These are phyloP conservation scores for Silurus aristotelis DNA, from an alignment of 2,797 vertebrate genomes.

Conservation along the genomic window DNA sequence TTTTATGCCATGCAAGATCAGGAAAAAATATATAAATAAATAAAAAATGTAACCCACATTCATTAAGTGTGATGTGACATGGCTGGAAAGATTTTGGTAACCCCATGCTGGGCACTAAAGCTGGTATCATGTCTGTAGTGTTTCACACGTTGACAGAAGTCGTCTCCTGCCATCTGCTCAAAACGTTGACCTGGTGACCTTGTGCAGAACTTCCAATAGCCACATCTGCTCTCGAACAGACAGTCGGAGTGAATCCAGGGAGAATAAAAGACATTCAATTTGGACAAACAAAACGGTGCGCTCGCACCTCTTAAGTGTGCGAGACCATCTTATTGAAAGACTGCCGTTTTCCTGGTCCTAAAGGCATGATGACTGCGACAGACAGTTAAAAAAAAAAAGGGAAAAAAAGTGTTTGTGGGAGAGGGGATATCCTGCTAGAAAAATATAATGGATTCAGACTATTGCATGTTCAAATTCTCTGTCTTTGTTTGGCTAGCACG, in stretches of 20 bases:
- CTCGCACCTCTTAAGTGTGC: constrained; percentile 24
- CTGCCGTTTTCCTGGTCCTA: constrained; percentile 26
- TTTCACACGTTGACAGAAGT: constrained; percentile 57
- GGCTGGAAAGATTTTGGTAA: constrained; percentile 32
- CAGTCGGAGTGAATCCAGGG: constrained; percentile 21
- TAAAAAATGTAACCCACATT: constrained; percentile 16
- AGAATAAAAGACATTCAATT: constrained; percentile 31
- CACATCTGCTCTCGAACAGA: constrained; percentile 58
- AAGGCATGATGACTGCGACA: constrained; percentile 18
- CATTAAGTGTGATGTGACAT: constrained; percentile 41
- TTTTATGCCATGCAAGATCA: neutral
- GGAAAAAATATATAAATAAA: neutral
- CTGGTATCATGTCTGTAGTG: constrained; percentile 54
- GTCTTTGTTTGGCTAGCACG: too few species aligned
- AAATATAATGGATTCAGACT: neutral
- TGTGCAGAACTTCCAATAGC: constrained; percentile 58
- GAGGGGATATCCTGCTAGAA: neutral
- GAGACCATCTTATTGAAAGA: constrained; percentile 30
- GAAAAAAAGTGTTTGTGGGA: neutral
- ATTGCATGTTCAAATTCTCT: neutral
- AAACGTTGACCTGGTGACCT: constrained; percentile 52
- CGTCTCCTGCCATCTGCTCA: constrained; percentile 67
- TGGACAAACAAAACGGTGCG: constrained; percentile 5
- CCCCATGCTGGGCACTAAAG: constrained; percentile 35
- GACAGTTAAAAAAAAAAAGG: neutral